These are phyloP conservation scores for Coracias cyanogaster DNA, from an alignment of 2,797 vertebrate genomes.

Conservation along the genomic window DNA sequence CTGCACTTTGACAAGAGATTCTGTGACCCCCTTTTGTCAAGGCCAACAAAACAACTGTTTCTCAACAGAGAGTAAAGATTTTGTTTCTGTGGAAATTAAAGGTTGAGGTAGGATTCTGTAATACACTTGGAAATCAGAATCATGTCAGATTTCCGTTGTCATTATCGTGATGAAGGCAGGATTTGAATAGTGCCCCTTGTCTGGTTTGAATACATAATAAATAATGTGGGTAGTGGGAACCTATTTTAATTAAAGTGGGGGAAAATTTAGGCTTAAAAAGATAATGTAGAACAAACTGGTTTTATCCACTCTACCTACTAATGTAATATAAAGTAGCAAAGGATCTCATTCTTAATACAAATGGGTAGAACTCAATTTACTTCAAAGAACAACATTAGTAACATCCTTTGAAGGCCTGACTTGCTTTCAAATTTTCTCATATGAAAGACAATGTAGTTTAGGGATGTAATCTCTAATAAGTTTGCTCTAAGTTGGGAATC, in stretches of 20 bases:
- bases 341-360: constrained; percentile 34
- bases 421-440: constrained; percentile 42
- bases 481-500: not conserved
- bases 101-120: constrained; percentile 29
- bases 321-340: not conserved
- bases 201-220: constrained; percentile 36
- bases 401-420: constrained; percentile 23
- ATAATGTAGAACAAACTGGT: not conserved
- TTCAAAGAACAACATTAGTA: constrained; percentile 29
- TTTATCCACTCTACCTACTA: constrained; percentile 25
- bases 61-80: not conserved
- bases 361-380: constrained; percentile 39
- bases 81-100: constrained; percentile 34
- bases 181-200: not conserved
- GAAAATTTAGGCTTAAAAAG: constrained; percentile 16
- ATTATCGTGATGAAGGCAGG: constrained; percentile 44
- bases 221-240: constrained; percentile 2
- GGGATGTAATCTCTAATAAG: not conserved
- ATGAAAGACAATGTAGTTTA: constrained; percentile 19
- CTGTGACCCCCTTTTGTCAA: not conserved
- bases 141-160: constrained; percentile 7
- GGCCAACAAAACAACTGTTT: not conserved
- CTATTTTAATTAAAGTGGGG: constrained; percentile 39
- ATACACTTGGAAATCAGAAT: not conserved
- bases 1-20: not conserved